Conservation (phyloP, 2,888 invertebrate genomes). For the Coenonympha glycerion region DNA sequence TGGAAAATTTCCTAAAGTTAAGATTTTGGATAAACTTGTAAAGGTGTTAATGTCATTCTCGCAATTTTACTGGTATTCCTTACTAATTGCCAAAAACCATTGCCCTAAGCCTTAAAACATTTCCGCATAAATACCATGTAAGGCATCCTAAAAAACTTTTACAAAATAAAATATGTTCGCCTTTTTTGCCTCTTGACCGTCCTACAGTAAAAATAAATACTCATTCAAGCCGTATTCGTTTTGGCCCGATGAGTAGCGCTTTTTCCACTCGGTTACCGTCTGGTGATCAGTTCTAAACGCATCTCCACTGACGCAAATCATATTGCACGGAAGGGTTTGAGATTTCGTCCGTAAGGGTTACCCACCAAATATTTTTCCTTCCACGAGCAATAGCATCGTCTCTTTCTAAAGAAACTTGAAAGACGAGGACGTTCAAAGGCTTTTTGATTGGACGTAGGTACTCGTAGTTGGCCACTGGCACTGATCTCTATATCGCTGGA, state of each 20-base stretch:
- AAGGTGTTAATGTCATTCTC: no score
- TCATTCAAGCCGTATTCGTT: conserved; percentile 33
- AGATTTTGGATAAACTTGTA: no score
- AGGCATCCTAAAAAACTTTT: not conserved
- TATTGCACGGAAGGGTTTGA: conserved; percentile 73
- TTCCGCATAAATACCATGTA: no score
- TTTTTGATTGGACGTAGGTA: conserved; percentile 18
- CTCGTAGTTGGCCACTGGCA: no score
- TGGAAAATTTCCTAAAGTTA: no score
- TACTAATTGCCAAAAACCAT: no score
- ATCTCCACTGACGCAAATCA: conserved; percentile 75
- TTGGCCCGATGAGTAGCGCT: conserved; percentile 68
- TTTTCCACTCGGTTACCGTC: conserved; percentile 75
- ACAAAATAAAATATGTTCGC: no score
- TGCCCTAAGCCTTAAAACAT: no score
- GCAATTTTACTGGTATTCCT: no score
- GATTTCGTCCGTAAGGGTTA: conserved; percentile 51
- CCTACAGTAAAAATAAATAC: conserved; percentile 15
- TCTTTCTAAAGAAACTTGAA: conserved; percentile 23
- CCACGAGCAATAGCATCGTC: conserved; percentile 11
- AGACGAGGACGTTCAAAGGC: conserved; percentile 25
- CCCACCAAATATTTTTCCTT: conserved; percentile 32
- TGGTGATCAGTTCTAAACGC: conserved; percentile 72
- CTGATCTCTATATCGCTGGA: no score
- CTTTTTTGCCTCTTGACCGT: conserved; percentile 1